phyloP scores from a whole-genome alignment of 2,888 invertebrate genomes.

The Patella pellucida region DNA sequence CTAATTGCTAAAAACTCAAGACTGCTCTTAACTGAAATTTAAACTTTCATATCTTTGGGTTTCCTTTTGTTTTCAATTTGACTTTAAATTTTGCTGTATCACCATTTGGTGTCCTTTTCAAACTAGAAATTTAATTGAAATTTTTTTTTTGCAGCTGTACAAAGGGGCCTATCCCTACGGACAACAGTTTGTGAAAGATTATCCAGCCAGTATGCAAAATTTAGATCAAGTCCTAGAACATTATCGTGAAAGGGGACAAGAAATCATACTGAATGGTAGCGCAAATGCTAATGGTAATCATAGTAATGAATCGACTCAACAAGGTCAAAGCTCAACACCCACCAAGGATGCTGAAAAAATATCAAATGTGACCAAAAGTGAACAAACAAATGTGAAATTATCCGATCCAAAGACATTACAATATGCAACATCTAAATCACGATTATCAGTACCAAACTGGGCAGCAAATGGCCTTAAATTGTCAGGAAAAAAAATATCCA shows the following conservation, averaged over 20 bases:
- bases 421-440: constrained; percentile 33
- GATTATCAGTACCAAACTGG: constrained; percentile 16
- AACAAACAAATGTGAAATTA: too few species aligned
- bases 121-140: not conserved
- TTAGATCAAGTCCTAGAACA: not conserved
- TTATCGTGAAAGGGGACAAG: too few species aligned
- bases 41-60: not conserved
- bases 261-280: too few species aligned
- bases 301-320: too few species aligned
- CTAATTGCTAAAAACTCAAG: too few species aligned
- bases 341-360: too few species aligned
- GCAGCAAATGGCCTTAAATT: not conserved
- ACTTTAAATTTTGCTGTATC: not conserved
- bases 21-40: too few species aligned
- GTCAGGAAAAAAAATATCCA: not conserved
- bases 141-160: constrained; percentile 14
- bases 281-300: too few species aligned
- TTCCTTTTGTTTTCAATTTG: not conserved
- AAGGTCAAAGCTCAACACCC: too few species aligned
- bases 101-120: not conserved
- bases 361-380: too few species aligned
- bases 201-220: constrained; percentile 10
- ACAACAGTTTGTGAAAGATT: constrained; percentile 41
- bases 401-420: constrained; percentile 24
- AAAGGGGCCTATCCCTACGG: constrained; percentile 39